phyloP scores from a whole-genome alignment of 2,797 vertebrate genomes.

The Austrolebias charrua region DNA sequence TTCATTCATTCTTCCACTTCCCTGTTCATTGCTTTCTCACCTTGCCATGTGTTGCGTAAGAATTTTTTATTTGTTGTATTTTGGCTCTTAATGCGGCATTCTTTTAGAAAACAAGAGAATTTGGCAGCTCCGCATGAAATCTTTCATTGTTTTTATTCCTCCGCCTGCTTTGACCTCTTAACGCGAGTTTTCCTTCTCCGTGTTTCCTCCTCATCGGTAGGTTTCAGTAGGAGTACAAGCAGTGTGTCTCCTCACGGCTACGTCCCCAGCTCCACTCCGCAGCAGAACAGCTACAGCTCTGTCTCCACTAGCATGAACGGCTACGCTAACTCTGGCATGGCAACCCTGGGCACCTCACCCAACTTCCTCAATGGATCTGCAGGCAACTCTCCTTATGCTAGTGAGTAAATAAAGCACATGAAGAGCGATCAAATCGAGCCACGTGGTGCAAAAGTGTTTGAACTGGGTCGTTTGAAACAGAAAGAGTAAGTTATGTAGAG shows the following conservation, averaged over 20 bases:
- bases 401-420: slow-evolving; percentile 81
- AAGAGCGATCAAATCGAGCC: neutral
- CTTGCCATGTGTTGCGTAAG: slow-evolving; percentile 59
- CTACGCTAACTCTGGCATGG: slow-evolving; percentile 95
- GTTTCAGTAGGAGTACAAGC: slow-evolving; percentile 96
- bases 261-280: slow-evolving; percentile 94
- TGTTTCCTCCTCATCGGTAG: slow-evolving; percentile 67
- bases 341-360: slow-evolving; percentile 93
- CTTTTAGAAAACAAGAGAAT: slow-evolving; percentile 27
- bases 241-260: slow-evolving; percentile 96
- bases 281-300: slow-evolving; percentile 95
- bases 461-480: neutral
- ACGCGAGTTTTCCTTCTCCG: slow-evolving; percentile 49
- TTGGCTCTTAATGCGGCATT: slow-evolving; percentile 41
- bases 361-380: slow-evolving; percentile 97
- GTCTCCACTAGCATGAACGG: slow-evolving; percentile 97
- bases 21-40: slow-evolving; percentile 58
- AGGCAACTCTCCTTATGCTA: slow-evolving; percentile 97
- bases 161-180: slow-evolving; percentile 59
- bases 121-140: slow-evolving; percentile 60
- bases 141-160: slow-evolving; percentile 50
- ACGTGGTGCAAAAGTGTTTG: too few species aligned
- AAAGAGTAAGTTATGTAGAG: neutral
- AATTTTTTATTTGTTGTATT: slow-evolving; percentile 51
- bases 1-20: slow-evolving; percentile 51